A percentile compares a stretch with the other conserved stretches of the same genome.
phyloP scores from a whole-genome alignment of 2,797 vertebrate species.

The Buphagus erythrorhynchus region DNA sequence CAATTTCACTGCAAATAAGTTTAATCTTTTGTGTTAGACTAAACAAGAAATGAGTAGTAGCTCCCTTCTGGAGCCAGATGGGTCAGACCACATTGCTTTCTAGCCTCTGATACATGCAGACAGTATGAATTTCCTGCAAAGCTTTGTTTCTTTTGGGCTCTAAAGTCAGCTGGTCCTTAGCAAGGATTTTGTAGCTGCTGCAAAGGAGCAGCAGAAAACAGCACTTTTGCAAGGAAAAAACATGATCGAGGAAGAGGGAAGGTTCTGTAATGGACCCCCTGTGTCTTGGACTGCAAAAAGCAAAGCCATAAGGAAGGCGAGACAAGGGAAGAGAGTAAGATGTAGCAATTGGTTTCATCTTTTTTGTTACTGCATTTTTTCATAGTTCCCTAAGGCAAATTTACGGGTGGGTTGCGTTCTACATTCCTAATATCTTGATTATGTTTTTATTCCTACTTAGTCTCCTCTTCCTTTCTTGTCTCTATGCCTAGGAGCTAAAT shows the following conservation, averaged over 20 bases:
- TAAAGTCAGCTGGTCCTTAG: neutral
- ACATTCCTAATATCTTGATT: slow-evolving; percentile 62
- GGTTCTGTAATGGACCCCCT: neutral
- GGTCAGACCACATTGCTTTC: neutral
- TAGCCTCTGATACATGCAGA: neutral
- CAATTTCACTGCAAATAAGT: neutral
- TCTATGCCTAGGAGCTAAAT: slow-evolving; percentile 40
- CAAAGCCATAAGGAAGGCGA: neutral
- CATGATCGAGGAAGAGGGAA: neutral
- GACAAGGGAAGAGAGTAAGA: neutral
- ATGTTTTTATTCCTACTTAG: slow-evolving; percentile 54
- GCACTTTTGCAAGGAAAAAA: neutral
- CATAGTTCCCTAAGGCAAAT: slow-evolving; percentile 15
- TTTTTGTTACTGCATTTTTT: slow-evolving; percentile 23
- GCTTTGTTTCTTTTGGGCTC: neutral
- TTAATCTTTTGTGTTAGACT: neutral
- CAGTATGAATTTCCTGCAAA: neutral
- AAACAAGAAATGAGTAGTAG: neutral
- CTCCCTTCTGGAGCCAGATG: neutral
- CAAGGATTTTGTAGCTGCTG: neutral
- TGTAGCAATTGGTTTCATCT: neutral
- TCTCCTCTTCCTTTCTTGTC: slow-evolving; percentile 51
- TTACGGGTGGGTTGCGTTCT: slow-evolving; percentile 50
- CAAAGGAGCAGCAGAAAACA: neutral
- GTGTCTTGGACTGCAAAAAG: neutral